Evolutionary conservation across 1,140 invertebrate genomes (phyloP).

Genomic region (Drosophila trapezifrons): DNA sequence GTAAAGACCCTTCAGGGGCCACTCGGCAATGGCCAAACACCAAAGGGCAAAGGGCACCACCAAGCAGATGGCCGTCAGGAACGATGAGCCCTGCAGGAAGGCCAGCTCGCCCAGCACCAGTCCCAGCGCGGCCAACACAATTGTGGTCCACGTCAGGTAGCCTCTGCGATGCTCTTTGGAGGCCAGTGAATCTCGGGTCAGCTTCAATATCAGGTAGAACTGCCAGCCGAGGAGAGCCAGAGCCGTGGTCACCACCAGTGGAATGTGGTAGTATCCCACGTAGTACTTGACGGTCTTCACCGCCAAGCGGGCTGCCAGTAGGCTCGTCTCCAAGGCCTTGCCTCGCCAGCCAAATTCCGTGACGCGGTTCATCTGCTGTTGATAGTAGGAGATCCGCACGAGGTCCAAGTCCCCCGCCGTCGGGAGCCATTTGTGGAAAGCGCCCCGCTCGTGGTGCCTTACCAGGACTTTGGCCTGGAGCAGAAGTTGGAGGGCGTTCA

Average conservation of each 20-base stretch:
- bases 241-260: constrained; percentile 86
- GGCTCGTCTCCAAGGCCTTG: constrained; percentile 34
- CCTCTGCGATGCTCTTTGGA: not conserved
- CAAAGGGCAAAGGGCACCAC: constrained; percentile 64
- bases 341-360: constrained; percentile 2
- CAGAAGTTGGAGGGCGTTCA: constrained; percentile 90
- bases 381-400: constrained; percentile 17
- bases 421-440: constrained; percentile 49
- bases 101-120: constrained; percentile 24
- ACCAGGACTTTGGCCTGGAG: constrained; percentile 87
- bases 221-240: constrained; percentile 89
- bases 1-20: not conserved
- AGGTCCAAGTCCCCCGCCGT: constrained; percentile 22
- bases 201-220: constrained; percentile 39
- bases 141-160: not conserved
- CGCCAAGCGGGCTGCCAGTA: constrained; percentile 52
- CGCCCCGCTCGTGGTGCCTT: constrained; percentile 29
- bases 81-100: constrained; percentile 49
- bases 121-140: constrained; percentile 17
- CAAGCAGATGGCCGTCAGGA: constrained; percentile 54
- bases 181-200: constrained; percentile 2
- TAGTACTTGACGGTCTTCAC: constrained; percentile 89
- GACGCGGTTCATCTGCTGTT: constrained; percentile 4
- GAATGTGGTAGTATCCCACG: constrained; percentile 89
- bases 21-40: constrained; percentile 41